Conservation (phyloP, 2,888 invertebrate species). For the Nudaria mundana region DNA sequence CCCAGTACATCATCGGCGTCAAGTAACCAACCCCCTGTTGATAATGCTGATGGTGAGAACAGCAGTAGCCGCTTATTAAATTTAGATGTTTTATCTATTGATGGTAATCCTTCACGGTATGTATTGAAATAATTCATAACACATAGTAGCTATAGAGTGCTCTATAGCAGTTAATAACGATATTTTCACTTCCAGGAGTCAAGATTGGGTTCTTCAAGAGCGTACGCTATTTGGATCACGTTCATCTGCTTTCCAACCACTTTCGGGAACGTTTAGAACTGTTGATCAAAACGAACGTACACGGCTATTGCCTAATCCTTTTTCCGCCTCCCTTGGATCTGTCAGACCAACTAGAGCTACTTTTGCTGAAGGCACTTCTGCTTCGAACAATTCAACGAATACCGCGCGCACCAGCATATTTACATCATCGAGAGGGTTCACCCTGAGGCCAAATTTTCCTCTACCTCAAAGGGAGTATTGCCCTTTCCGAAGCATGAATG, state of each 20-base stretch:
- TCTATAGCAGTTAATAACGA: not conserved
- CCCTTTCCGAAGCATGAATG: slow-evolving; percentile 28
- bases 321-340: slow-evolving; percentile 50
- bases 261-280: slow-evolving; percentile 51
- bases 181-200: slow-evolving; percentile 40
- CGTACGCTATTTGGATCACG: slow-evolving; percentile 60
- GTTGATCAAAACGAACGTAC: slow-evolving; percentile 56
- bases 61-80: slow-evolving; percentile 55
- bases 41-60: slow-evolving; percentile 47
- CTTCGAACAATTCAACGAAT: slow-evolving; percentile 36
- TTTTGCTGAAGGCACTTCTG: slow-evolving; percentile 33
- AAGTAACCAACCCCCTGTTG: slow-evolving; percentile 33
- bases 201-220: slow-evolving; percentile 44
- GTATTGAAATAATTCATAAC: not conserved
- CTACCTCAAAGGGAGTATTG: slow-evolving; percentile 46
- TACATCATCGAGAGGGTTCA: slow-evolving; percentile 50
- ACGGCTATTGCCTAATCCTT: slow-evolving; percentile 65
- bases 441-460: slow-evolving; percentile 36
- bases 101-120: slow-evolving; percentile 50
- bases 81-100: slow-evolving; percentile 62
- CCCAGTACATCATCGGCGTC: slow-evolving; percentile 41
- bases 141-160: not conserved
- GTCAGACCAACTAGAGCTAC: slow-evolving; percentile 40
- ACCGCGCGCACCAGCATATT: slow-evolving; percentile 68
- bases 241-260: slow-evolving; percentile 68